Base-by-base conservation (phyloP, 1,140 invertebrate species). In the Drosophila pandora region DNA sequence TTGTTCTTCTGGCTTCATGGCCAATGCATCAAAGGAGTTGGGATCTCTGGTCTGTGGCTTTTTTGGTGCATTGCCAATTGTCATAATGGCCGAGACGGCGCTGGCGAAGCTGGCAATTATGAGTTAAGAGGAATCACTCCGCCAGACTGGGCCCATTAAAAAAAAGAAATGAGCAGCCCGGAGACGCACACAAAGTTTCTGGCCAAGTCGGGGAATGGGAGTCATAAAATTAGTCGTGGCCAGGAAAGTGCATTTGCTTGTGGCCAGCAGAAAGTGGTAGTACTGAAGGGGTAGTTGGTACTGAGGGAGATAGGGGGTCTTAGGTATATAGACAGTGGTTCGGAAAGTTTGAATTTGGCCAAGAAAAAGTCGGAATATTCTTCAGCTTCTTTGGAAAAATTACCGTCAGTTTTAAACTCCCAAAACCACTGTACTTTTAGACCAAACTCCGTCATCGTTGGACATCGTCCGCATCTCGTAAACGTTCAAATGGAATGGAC, bases 191-290 rank as follows among this genome's bases (percentile, higher is more conserved):
- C 79, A 83, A 83, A 83, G 79, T 70, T 79, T 76, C 47, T 67
- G 57, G 45, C 13, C 37, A 21, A 22, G 30, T 7, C 63, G 25
- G 39, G 67, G 67, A 57, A 70, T 57, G 50, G 53, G 60, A 71
- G 79, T 57, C 82, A 88, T 87, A 88, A 87, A 87, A 87, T 87
- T 87, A 87, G 82, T 88, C 67, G 64, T 79, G 78, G 74, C 75
- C 83, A 67, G 78, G 77, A 87, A 88, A 87, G 74, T 87, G 82
- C 75, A 84, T 79, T 84, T 79, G 70, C 71, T 76, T 79, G 69
- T 60, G 52, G 79, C 70, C 57, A 49, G 13, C 10, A 39, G 45
- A 13, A 57, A 28, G 8, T 17, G 47, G 28, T 17, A 21, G 9
- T 23, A n/a, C 34, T 4, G 6, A 6, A 17, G 22, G 64, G 22